Base-by-base conservation (phyloP, 2,888 invertebrate species). In the Microctonus hyperodae region DNA sequence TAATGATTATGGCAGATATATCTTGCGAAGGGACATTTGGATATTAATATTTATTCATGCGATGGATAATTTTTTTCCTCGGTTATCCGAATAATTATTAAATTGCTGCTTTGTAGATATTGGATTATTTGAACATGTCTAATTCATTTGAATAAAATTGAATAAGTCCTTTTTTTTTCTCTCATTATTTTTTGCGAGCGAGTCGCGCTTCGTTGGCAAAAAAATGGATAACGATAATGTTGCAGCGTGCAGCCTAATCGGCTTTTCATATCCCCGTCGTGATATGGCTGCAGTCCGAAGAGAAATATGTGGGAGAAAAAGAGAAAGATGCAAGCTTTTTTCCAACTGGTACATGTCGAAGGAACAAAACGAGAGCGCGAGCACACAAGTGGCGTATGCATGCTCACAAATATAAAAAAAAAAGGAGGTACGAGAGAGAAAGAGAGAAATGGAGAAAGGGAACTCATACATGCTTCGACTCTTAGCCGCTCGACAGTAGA, bases 201-300 rank as follows among this genome's bases (percentile, higher is more conserved):
- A 28, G n/a, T n/a, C 1, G 7, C 25, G 13, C 2, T 50, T 3
- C 10, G 25, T 28, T 33, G 51, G 10, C n/a, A 40, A 44, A 61
- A 67, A 56, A 53, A 58, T 69, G 75, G 76, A 79, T 78, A 81
- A n/a, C n/a, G 80, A 80, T 82, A 82, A 81, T 81, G 79, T 79
- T 78, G 13, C 53, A 53, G 28, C 73, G 37, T 6, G 37, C 75
- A 70, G 76, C 76, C 75, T 82, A 81, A 81, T 82, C 81, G 82
- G 81, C 81, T 81, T 81, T 82, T n/a, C n/a, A n/a, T n/a, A 78
- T 79, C 76, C 76, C 74, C 72, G 71, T 71, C 75, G 78, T 68
- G 73, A 78, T 44, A 44, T 77, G 75, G 72, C 71, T 70, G 69
- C 25, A 51, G 31, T 58, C 56, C 22, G 25, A 10, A 33, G 11